Conservation (phyloP, 2,888 invertebrate species). For the Apamea sordens region DNA sequence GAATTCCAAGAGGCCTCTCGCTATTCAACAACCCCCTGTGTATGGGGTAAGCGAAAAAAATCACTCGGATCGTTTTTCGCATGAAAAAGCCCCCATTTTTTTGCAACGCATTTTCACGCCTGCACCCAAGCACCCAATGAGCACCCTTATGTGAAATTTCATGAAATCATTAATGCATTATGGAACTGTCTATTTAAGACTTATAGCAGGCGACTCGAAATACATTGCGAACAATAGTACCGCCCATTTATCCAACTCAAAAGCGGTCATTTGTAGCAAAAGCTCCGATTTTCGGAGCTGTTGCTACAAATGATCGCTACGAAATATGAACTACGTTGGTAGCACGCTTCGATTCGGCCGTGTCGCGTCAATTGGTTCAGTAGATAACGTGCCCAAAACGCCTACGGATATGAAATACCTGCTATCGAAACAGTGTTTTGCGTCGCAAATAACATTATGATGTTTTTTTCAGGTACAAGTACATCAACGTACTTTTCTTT, state of each 20-base stretch:
- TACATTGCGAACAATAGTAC: slow-evolving; percentile 9
- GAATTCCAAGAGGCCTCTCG: slow-evolving; percentile 36
- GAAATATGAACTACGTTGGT: not conserved
- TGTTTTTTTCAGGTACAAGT: slow-evolving; percentile 91
- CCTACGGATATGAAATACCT: not conserved
- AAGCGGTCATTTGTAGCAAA: not conserved
- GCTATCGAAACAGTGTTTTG: not conserved
- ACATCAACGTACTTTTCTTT: slow-evolving; percentile 96
- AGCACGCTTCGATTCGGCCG: not conserved
- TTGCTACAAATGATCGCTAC: not conserved
- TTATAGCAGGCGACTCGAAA: not conserved
- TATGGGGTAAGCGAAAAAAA: slow-evolving; percentile 18
- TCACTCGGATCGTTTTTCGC: slow-evolving; percentile 15
- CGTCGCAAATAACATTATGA: not conserved
- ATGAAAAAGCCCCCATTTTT: slow-evolving; percentile 14
- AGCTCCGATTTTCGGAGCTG: not conserved
- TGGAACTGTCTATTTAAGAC: slow-evolving; percentile 24
- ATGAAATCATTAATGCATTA: slow-evolving; percentile 39
- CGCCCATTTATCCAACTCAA: not conserved
- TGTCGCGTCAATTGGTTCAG: not conserved
- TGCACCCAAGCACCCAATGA: slow-evolving; percentile 38
- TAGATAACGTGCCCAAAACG: not conserved
- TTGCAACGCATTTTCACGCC: slow-evolving; percentile 30
- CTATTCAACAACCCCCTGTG: slow-evolving; percentile 16
- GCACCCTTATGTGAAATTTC: slow-evolving; percentile 31